Evolutionary conservation across 1,140 invertebrate species (phyloP).

Genomic region (Drosophila insularis): DNA sequence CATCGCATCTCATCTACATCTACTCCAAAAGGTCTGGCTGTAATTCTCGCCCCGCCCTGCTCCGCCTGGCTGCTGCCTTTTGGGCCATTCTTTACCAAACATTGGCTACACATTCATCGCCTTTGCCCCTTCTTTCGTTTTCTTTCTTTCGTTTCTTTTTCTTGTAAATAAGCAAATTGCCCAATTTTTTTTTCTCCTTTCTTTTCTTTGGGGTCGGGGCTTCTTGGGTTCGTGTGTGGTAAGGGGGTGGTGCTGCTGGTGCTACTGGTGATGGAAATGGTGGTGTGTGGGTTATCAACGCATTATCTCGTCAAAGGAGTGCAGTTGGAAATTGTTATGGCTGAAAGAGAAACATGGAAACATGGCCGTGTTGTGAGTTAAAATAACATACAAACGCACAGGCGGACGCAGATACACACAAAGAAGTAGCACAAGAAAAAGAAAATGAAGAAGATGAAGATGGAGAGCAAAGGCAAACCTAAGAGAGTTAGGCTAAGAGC

Average conservation of each 20-base stretch:
- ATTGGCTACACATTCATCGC: constrained; percentile 55
- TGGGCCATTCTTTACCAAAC: constrained; percentile 17
- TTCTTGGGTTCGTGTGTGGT: constrained; percentile 2
- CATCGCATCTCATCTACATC: constrained; percentile 10
- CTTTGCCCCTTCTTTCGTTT: constrained; percentile 21
- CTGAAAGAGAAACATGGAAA: constrained; percentile 44
- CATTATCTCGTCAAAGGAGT: constrained; percentile 80
- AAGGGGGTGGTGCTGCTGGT: not conserved
- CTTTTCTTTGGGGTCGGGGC: not conserved
- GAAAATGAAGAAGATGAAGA: constrained; percentile 1
- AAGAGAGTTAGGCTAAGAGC: constrained; percentile 38
- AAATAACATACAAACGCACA: constrained; percentile 34
- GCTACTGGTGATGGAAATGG: too few relatives aligned
- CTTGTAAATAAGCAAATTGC: constrained; percentile 77
- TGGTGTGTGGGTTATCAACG: constrained; percentile 60
- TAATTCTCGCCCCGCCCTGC: not conserved
- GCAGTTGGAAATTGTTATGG: constrained; percentile 75
- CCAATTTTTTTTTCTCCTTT: constrained; percentile 58
- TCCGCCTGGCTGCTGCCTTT: not conserved
- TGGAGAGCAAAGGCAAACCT: not conserved
- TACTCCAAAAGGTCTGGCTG: constrained; percentile 32
- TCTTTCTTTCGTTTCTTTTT: constrained; percentile 54
- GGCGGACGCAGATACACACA: constrained; percentile 13
- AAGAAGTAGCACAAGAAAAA: constrained; percentile 17
- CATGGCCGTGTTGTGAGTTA: constrained; percentile 33